These are phyloP conservation scores for Athalia cordata DNA, from an alignment of 2,888 invertebrate genomes.

Conservation along the genomic window DNA sequence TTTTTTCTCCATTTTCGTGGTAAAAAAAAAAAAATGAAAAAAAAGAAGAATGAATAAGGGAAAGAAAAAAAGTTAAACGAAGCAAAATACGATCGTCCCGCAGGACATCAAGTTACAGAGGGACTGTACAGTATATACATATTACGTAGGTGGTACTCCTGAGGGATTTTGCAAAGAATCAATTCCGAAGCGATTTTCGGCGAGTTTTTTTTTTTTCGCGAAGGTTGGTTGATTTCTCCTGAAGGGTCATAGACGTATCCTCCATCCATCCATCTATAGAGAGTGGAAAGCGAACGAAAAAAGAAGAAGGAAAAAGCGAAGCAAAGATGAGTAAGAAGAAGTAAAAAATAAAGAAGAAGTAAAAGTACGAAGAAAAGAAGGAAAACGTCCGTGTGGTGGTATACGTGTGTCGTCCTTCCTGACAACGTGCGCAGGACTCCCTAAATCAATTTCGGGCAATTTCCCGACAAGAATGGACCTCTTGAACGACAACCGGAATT, in stretches of 20 bases:
- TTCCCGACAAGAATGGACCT: slow-evolving; percentile 72
- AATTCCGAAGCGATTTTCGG: neutral
- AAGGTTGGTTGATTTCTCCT: too few species aligned
- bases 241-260: too few species aligned
- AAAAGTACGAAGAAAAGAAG: neutral
- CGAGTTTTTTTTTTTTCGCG: neutral
- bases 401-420: slow-evolving; percentile 13
- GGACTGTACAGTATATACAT: too few species aligned
- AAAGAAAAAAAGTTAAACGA: too few species aligned
- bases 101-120: too few species aligned
- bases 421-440: slow-evolving; percentile 60
- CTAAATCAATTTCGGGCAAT: slow-evolving; percentile 74
- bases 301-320: neutral
- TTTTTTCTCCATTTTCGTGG: too few species aligned
- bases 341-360: neutral
- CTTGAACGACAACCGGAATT: slow-evolving; percentile 70
- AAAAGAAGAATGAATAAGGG: too few species aligned
- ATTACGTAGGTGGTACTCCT: too few species aligned
- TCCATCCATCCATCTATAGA: neutral
- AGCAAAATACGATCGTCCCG: too few species aligned
- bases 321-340: neutral
- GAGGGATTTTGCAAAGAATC: too few species aligned
- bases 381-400: neutral
- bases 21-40: too few species aligned
- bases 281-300: neutral